A percentile compares a stretch with the other conserved stretches of the same genome.
These are phyloP conservation scores for Entomyzon cyanotis DNA, from an alignment of 2,113 vertebrate species.

Conservation along the genomic window DNA sequence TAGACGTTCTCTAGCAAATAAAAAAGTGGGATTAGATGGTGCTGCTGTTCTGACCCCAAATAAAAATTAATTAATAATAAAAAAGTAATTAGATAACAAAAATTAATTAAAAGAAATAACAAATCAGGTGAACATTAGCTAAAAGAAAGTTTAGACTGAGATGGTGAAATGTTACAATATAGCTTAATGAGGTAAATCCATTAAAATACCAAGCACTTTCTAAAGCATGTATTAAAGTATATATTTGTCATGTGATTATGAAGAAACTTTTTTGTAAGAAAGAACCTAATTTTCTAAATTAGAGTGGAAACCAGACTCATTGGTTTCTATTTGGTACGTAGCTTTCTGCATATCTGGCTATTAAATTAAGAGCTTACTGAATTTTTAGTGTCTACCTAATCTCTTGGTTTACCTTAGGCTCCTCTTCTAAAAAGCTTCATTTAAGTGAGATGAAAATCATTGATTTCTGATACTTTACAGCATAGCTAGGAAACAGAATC, in stretches of 20 bases:
- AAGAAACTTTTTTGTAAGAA: not conserved
- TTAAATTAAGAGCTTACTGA: not conserved
- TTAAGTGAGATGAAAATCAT: not conserved
- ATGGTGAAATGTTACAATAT: not conserved
- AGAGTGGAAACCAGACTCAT: not conserved
- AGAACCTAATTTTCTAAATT: not conserved
- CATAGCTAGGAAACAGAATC: not conserved
- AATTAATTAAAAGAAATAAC: not conserved
- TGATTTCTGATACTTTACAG: not conserved
- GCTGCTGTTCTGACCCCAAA: not conserved
- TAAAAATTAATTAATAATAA: not conserved
- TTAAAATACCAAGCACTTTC: not conserved
- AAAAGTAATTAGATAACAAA: not conserved
- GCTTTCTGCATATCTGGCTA: not conserved
- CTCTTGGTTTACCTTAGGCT: not conserved
- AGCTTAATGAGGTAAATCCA: not conserved
- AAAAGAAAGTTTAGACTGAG: not conserved
- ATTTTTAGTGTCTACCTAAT: not conserved
- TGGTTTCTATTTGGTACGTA: not conserved
- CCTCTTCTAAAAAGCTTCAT: not conserved
- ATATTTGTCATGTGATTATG: not conserved
- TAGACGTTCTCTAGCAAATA: conserved; percentile 10
- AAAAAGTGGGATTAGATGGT: not conserved
- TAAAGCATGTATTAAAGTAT: not conserved
- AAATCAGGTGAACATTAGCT: not conserved